Percentiles rank a stretch among this genome's conserved stretches.
Evolutionary conservation across 2,888 invertebrate genomes (phyloP).

Genomic region (Andrena haemorrhoa): DNA sequence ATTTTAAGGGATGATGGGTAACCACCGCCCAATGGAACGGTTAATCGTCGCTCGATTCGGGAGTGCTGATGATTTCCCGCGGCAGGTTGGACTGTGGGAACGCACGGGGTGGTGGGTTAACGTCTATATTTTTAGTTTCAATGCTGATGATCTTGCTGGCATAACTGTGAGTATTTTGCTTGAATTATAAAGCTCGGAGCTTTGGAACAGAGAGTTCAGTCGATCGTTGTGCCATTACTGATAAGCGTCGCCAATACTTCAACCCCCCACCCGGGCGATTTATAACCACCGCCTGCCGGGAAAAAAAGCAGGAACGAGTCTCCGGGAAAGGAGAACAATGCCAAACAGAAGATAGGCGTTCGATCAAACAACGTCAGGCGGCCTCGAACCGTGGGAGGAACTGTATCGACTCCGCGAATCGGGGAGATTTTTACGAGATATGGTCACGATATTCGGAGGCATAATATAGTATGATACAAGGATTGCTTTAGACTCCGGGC

Average conservation of each 20-base stretch:
- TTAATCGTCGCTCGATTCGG: background rate
- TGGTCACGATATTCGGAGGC: no score
- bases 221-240: conserved; percentile 20
- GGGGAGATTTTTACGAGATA: no score
- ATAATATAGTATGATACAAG: no score
- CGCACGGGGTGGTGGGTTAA: no score
- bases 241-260: conserved; percentile 12
- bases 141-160: no score
- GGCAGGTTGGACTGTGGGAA: background rate
- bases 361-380: background rate
- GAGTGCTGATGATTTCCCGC: background rate
- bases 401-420: no score
- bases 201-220: no score
- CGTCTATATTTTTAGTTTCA: no score
- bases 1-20: conserved; percentile 33
- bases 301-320: conserved; percentile 13
- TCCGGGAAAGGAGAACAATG: background rate
- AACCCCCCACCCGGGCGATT: background rate
- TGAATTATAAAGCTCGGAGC: no score
- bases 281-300: conserved; percentile 19
- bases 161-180: no score
- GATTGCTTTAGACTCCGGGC: no score
- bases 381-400: background rate
- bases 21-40: background rate
- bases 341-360: conserved; percentile 2